phyloP scores from a whole-genome alignment of 2,113 vertebrate genomes.

The Phylloscopus trochilus region DNA sequence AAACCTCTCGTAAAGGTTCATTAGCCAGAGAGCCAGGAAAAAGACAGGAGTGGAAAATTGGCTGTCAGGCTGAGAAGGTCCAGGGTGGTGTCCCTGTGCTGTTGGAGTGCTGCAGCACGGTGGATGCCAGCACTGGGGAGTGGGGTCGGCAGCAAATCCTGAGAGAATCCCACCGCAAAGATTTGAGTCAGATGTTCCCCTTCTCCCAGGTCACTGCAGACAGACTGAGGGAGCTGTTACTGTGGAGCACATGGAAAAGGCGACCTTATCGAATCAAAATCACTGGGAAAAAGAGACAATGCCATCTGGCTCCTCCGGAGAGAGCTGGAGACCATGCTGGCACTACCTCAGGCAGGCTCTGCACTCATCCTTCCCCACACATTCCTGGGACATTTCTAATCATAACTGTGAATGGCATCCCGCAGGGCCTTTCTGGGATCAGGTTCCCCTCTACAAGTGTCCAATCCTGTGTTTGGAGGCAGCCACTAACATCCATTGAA shows the following conservation, averaged over 20 bases:
- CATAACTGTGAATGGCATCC: slow-evolving; percentile 65
- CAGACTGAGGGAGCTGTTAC: background rate
- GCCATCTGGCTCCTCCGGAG: background rate
- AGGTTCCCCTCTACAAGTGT: background rate
- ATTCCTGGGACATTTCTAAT: slow-evolving; percentile 64
- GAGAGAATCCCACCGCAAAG: background rate
- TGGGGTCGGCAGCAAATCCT: background rate
- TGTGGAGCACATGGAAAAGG: background rate
- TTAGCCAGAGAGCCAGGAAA: background rate
- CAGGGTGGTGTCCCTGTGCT: background rate
- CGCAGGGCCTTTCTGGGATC: slow-evolving; percentile 19
- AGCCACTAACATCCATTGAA: background rate
- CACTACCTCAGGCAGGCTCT: background rate
- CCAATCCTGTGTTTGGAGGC: background rate
- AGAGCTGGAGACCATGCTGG: background rate
- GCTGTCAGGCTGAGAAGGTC: background rate
- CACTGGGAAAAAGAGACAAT: slow-evolving; percentile 49
- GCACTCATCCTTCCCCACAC: background rate
- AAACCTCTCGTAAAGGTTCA: background rate
- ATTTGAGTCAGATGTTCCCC: background rate
- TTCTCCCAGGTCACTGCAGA: background rate
- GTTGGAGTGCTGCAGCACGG: background rate
- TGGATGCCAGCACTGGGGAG: background rate
- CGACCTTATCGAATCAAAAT: slow-evolving; percentile 14
- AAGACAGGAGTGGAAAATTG: background rate